These are phyloP conservation scores for Erpornis zantholeuca DNA, from an alignment of 2,113 vertebrate species.

Conservation along the genomic window DNA sequence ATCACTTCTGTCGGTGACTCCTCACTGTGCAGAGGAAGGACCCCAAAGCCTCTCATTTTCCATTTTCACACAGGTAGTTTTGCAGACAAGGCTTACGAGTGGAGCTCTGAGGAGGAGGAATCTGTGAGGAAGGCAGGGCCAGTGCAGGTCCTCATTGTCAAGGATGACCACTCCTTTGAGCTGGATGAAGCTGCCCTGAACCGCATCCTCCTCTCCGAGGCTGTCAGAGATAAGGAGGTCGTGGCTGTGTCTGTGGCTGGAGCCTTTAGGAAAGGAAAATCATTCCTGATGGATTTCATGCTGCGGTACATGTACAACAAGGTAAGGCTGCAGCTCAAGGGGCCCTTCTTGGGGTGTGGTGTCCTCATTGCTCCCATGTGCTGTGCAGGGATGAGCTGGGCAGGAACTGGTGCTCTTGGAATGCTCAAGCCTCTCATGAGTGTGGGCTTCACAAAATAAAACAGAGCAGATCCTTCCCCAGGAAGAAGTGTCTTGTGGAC, in stretches of 20 bases:
- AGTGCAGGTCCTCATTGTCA: conserved; percentile 93
- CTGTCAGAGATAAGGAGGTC: conserved; percentile 91
- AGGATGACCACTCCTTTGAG: conserved; percentile 97
- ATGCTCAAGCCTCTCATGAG: neutral
- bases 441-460: neutral
- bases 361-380: fast-evolving
- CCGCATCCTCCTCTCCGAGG: conserved; percentile 90
- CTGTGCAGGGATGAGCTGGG: neutral
- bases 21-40: neutral
- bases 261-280: conserved; percentile 97
- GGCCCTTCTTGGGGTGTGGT: neutral
- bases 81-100: conserved; percentile 87
- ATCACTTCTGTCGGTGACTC: neutral
- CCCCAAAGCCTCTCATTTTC: neutral
- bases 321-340: conserved; percentile 59
- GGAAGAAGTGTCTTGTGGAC: neutral
- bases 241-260: conserved; percentile 96
- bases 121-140: conserved; percentile 87
- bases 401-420: neutral
- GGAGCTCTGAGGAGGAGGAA: conserved; percentile 97
- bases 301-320: conserved; percentile 97
- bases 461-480: neutral
- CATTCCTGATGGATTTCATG: conserved; percentile 99
- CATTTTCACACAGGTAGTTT: conserved; percentile 73
- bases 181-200: conserved; percentile 91